These are phyloP conservation scores for Phrynocephalus forsythii DNA, from an alignment of 2,797 vertebrate species.

Conservation along the genomic window DNA sequence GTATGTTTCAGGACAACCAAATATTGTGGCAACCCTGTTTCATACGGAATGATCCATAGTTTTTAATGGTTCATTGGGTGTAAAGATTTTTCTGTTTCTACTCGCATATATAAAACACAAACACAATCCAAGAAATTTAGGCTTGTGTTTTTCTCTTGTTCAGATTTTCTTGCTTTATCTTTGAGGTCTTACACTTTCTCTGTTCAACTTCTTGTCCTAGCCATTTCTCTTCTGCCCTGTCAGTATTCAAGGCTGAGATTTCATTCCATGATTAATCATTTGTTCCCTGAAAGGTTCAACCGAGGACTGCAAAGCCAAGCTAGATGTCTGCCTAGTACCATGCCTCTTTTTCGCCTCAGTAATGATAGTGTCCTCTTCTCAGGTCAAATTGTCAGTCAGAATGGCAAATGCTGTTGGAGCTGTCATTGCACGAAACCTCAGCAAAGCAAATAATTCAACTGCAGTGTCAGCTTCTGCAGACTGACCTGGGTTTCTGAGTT, in stretches of 20 bases:
- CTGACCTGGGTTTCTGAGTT: conserved; percentile 11
- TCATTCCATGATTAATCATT: conserved; percentile 31
- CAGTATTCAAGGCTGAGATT: conserved; percentile 29
- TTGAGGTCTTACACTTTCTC: not conserved
- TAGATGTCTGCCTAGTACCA: not conserved
- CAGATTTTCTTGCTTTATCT: conserved; percentile 12
- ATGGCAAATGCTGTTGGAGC: conserved; percentile 44
- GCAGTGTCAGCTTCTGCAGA: not conserved
- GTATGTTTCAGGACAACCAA: too few relatives aligned
- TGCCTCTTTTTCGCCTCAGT: conserved; percentile 30
- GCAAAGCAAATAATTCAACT: conserved; percentile 37
- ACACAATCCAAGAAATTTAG: too few relatives aligned
- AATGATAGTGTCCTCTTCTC: conserved; percentile 42
- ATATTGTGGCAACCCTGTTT: too few relatives aligned
- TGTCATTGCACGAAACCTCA: conserved; percentile 44
- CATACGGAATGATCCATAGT: too few relatives aligned
- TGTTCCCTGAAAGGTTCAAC: conserved; percentile 39
- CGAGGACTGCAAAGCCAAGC: conserved; percentile 37
- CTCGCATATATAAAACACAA: too few relatives aligned
- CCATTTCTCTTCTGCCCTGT: not conserved
- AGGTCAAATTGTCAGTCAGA: conserved; percentile 8
- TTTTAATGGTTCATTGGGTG: too few relatives aligned
- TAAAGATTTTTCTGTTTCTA: too few relatives aligned
- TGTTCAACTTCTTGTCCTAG: not conserved
- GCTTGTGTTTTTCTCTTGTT: conserved; percentile 7